phyloP scores from a whole-genome alignment of 2,888 invertebrate genomes.

The Tenodera sinensis region DNA sequence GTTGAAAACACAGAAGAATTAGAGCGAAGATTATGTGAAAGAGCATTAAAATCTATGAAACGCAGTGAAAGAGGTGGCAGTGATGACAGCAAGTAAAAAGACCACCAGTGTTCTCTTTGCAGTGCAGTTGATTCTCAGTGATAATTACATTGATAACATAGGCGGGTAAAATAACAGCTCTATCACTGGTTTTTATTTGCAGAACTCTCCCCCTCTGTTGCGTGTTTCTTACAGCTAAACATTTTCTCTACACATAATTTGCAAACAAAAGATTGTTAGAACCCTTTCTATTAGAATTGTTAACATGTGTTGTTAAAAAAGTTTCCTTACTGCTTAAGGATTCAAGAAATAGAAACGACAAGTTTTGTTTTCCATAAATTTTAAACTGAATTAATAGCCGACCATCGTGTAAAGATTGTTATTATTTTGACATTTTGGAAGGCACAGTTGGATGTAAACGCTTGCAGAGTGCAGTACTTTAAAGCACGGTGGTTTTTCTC shows the following conservation, averaged over 20 bases:
- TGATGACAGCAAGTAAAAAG: slow-evolving; percentile 20
- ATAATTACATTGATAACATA: background rate
- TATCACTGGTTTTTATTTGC: background rate
- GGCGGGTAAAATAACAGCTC: background rate
- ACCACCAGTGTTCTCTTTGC: background rate
- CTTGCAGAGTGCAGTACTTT: background rate
- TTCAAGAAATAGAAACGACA: background rate
- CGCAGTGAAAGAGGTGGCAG: slow-evolving; percentile 44
- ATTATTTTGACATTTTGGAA: background rate
- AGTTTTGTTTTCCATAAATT: background rate
- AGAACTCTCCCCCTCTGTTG: background rate
- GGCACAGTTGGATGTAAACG: background rate
- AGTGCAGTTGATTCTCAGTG: background rate
- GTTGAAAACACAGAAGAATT: slow-evolving; percentile 75
- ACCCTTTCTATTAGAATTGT: background rate
- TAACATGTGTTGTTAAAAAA: background rate
- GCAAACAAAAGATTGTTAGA: background rate
- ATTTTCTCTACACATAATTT: background rate
- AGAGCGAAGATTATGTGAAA: slow-evolving; percentile 83
- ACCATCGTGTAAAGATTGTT: background rate
- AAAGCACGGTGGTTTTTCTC: background rate
- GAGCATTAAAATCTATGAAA: slow-evolving; percentile 89
- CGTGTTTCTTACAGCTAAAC: too few relatives aligned
- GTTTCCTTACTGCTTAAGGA: background rate
- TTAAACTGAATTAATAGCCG: background rate